Evolutionary conservation across 2,113 vertebrate genomes (phyloP).

Genomic region (Atrichornis clamosus): DNA sequence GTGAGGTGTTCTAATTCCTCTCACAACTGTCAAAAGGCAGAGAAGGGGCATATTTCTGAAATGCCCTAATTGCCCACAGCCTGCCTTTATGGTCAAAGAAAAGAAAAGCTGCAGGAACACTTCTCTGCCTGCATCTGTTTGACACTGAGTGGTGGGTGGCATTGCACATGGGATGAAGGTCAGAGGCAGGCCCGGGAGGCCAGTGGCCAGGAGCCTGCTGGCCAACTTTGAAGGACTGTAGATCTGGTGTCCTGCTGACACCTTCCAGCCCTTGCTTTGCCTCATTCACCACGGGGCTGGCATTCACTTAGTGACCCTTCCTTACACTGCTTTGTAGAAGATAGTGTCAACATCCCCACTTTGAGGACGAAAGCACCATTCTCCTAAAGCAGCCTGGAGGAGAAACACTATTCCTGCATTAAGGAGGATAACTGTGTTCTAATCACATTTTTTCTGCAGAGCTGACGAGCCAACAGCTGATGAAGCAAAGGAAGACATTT

Average conservation of each 20-base stretch:
- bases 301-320: background rate
- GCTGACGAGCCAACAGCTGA: background rate
- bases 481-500: slow-evolving; percentile 2
- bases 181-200: background rate
- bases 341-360: background rate
- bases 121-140: background rate
- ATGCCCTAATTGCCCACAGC: background rate
- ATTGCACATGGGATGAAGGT: background rate
- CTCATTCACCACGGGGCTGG: background rate
- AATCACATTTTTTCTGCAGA: background rate
- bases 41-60: background rate
- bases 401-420: background rate
- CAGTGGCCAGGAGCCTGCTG: background rate
- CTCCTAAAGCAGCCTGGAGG: background rate
- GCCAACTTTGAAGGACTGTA: background rate
- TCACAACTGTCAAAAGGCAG: background rate
- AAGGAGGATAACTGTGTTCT: background rate
- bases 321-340: background rate
- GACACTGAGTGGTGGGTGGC: background rate
- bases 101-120: background rate
- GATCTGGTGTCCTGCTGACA: background rate
- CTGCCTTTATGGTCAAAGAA: background rate
- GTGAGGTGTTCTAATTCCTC: background rate
- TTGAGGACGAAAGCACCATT: background rate
- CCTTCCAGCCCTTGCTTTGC: background rate